Evolutionary conservation across 1,140 invertebrate genomes (phyloP).

Genomic region (Arctopsyche grandis): DNA sequence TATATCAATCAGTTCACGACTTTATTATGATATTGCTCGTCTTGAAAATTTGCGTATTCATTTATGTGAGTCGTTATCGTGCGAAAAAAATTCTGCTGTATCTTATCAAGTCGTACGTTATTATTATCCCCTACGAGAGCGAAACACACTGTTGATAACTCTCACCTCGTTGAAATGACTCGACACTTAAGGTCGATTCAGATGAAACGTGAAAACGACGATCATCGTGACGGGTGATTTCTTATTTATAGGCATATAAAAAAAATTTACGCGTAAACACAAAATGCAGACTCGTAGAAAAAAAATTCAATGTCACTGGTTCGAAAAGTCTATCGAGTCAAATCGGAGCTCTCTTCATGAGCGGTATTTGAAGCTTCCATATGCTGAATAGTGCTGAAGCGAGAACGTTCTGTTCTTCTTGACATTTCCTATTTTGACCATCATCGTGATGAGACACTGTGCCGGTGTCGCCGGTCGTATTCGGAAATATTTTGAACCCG

Average conservation of each 20-base stretch:
- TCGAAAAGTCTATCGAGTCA: background rate
- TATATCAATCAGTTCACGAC: background rate
- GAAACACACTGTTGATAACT: no score
- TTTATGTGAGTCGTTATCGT: background rate
- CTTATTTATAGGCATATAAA: no score
- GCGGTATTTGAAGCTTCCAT: constrained; percentile 50
- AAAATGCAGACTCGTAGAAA: no score
- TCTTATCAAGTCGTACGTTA: background rate
- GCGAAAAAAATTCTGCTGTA: background rate
- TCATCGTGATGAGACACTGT: background rate
- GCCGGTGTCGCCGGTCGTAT: background rate
- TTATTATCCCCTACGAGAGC: no score
- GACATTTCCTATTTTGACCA: constrained; percentile 15
- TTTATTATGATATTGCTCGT: background rate
- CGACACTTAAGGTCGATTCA: no score
- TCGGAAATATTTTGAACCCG: background rate
- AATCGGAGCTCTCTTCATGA: constrained; percentile 21
- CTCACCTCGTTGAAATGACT: no score
- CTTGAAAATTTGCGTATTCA: background rate
- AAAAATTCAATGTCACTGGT: no score
- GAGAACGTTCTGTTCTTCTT: constrained; percentile 41
- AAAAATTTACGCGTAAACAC: no score
- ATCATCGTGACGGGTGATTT: no score
- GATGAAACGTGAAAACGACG: no score
- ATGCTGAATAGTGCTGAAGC: constrained; percentile 50